Base-by-base conservation (phyloP, 2,888 invertebrate species). In the Zaprionus lineosus region DNA sequence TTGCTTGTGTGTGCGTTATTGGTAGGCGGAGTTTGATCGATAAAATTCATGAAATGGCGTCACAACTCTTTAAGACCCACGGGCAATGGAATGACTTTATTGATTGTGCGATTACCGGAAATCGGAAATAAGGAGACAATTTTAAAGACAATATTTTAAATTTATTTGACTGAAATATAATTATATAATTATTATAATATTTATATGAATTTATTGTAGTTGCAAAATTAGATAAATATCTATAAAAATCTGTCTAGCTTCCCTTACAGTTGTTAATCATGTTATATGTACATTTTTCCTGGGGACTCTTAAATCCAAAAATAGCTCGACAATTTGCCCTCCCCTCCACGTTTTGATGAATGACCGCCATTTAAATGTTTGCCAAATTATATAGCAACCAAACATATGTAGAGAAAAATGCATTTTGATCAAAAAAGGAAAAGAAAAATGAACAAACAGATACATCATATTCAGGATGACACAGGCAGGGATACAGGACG, bases 21-120 rank as follows among this genome's bases (percentile, higher is more conserved):
- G 69, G 74, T 65, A 71, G 87, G 87, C 87, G 87, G 88, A 86
- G 87, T 88, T 87, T 87, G 86, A 87, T 88, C 88, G 83, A 87
- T 88, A 86, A 51, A 74, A 50, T 71, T 59, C 40, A 59, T 46
- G 67, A 72, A 70, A 84, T 84, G 84, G 82, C 82, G 82, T 58
- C 70, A 43, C 63, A 84, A 75, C 70, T 78, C 71, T 74, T 78
- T 78, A 33, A 61, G 34, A 6, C 59, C 34, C 16, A 50, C 40
- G 39, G 31, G 19, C 53, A 14, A 26, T 11, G 5, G 3, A 6
- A 14, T 15, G 18, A 14, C 33, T 40, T 46, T n/a, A n/a, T 39
- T 39, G 3, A 28, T 11, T 29, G 5, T 1, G 4, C n/a, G 16
- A 3, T 15, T n/a, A 19, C 11, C 29, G 12, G 5, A 29, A 24